Evolutionary conservation across 2,797 vertebrate species (phyloP).

Genomic region (Eurystomus glaucurus): DNA sequence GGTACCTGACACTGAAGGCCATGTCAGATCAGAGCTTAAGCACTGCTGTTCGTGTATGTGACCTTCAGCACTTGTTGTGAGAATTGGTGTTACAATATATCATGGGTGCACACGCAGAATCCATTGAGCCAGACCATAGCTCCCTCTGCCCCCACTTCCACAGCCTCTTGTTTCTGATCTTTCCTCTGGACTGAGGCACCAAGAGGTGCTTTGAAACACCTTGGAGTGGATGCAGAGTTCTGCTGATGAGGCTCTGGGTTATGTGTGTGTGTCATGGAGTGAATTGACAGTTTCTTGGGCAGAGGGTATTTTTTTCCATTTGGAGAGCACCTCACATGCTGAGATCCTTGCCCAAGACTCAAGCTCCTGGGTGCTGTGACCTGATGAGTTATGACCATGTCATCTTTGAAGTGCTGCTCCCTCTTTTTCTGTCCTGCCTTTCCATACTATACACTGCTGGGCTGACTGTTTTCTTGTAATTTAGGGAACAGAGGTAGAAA

Average conservation of each 20-base stretch:
- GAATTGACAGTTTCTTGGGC: background rate
- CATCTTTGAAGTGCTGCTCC: background rate
- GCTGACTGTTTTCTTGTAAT: background rate
- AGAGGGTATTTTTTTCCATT: background rate
- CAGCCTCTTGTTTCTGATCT: background rate
- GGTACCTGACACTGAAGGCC: background rate
- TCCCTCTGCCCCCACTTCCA: background rate
- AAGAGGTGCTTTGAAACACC: fast-evolving
- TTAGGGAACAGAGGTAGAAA: background rate
- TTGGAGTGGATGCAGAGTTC: background rate
- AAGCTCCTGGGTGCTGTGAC: fast-evolving
- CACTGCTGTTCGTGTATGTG: background rate
- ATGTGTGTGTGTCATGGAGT: background rate
- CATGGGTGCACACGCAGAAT: fast-evolving
- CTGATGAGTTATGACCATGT: background rate
- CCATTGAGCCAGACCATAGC: background rate
- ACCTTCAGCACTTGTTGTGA: background rate
- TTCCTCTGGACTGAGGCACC: background rate
- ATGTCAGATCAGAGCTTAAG: background rate
- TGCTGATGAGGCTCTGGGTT: background rate
- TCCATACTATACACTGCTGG: background rate
- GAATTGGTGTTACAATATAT: fast-evolving
- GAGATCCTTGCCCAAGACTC: background rate
- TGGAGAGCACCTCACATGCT: background rate
- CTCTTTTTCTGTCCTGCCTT: background rate